A percentile compares a stretch with the other conserved stretches of the same genome.
phyloP scores from a whole-genome alignment of 2,888 invertebrate genomes.

The Ceraclea dissimilis region DNA sequence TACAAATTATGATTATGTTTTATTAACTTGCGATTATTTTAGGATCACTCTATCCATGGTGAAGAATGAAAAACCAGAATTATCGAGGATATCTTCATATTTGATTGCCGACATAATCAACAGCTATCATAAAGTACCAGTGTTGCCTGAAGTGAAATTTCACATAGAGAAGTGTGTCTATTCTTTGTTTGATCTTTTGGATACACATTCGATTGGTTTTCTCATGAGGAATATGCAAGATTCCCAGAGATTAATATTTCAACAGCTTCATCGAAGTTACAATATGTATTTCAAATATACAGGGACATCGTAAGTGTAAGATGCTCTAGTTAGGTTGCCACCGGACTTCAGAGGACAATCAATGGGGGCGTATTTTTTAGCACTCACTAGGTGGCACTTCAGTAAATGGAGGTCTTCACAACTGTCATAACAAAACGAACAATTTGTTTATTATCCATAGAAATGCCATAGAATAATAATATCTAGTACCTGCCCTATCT shows the following conservation, averaged over 20 bases:
- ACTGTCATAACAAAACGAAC: no score
- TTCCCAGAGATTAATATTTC: conserved; percentile 39
- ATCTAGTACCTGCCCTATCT: no score
- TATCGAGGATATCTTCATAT: conserved; percentile 41
- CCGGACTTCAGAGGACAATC: no score
- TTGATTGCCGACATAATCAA: conserved; percentile 41
- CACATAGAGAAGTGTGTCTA: conserved; percentile 41
- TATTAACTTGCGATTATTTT: no score
- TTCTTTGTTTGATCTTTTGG: conserved; percentile 37
- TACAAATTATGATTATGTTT: no score
- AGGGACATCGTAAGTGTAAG: conserved; percentile 32
- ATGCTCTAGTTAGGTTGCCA: no score
- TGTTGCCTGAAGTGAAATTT: conserved; percentile 36
- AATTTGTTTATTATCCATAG: no score
- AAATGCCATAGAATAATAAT: no score
- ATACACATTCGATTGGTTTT: conserved; percentile 41
- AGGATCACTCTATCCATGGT: conserved; percentile 31
- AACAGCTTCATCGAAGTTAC: conserved; percentile 40
- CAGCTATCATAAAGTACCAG: conserved; percentile 34
- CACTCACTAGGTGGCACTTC: no score
- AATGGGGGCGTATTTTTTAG: no score
- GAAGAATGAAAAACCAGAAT: conserved; percentile 41
- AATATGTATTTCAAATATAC: conserved; percentile 46
- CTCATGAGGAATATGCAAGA: conserved; percentile 38
- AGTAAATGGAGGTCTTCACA: no score